Percentiles rank a stretch among this genome's conserved stretches.
phyloP scores from a whole-genome alignment of 2,888 invertebrate species.

The Hypomecis punctinalis region DNA sequence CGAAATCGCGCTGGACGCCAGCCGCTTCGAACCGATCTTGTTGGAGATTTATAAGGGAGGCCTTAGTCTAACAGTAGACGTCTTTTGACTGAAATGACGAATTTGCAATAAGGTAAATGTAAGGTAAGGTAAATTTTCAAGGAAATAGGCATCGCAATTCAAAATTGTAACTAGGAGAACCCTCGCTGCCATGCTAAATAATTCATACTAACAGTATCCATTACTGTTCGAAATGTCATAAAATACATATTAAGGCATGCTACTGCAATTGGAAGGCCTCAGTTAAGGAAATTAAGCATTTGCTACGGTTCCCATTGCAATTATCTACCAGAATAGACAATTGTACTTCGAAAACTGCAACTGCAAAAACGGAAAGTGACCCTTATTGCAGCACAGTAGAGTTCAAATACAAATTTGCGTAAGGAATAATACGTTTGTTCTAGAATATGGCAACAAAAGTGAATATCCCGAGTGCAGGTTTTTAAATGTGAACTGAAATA shows the following conservation, averaged over 20 bases:
- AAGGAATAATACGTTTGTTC: background rate
- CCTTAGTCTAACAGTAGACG: too few relatives aligned
- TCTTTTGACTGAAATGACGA: too few relatives aligned
- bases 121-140: too few relatives aligned
- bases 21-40: too few relatives aligned
- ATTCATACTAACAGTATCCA: conserved; percentile 44
- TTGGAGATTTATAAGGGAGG: too few relatives aligned
- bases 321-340: conserved; percentile 55
- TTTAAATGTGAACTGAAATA: conserved; percentile 43
- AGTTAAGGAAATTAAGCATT: conserved; percentile 64
- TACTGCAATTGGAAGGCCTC: conserved; percentile 25
- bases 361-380: background rate
- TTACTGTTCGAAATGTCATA: conserved; percentile 38
- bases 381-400: conserved; percentile 2
- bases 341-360: conserved; percentile 23
- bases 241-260: conserved; percentile 44
- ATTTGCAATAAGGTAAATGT: too few relatives aligned
- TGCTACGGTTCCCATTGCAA: conserved; percentile 57
- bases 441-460: conserved; percentile 2
- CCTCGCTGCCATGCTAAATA: conserved; percentile 39
- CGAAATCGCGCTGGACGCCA: too few relatives aligned
- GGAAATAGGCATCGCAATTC: background rate
- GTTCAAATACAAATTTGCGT: background rate
- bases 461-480: background rate
- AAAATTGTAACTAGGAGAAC: background rate